These are phyloP conservation scores for Acleris sparsana DNA, from an alignment of 2,888 invertebrate species.

Conservation along the genomic window DNA sequence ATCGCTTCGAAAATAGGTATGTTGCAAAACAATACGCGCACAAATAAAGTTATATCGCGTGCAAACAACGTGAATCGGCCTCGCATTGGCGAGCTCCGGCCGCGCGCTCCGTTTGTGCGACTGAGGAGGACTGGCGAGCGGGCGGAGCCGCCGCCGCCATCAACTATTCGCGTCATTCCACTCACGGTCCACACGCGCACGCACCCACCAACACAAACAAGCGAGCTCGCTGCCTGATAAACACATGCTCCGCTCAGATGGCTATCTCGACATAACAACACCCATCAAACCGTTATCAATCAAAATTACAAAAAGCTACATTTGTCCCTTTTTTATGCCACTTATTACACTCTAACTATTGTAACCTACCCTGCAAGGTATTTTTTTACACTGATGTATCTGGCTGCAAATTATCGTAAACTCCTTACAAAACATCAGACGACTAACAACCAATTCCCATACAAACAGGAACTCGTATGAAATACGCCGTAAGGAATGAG, in stretches of 20 bases:
- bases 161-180: slow-evolving; percentile 79
- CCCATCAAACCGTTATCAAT: slow-evolving; percentile 47
- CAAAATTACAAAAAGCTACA: slow-evolving; percentile 41
- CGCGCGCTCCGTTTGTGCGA: slow-evolving; percentile 29
- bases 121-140: slow-evolving; percentile 65
- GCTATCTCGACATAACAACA: slow-evolving; percentile 49
- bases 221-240: slow-evolving; percentile 58
- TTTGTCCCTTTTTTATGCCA: too few species aligned
- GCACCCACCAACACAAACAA: slow-evolving; percentile 77
- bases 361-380: too few species aligned
- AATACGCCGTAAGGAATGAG: slow-evolving; percentile 22
- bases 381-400: too few species aligned
- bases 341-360: too few species aligned
- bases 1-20: slow-evolving; percentile 47
- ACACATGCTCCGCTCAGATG: slow-evolving; percentile 58
- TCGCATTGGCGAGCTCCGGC: slow-evolving; percentile 64
- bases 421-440: too few species aligned
- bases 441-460: slow-evolving; percentile 11
- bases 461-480: slow-evolving; percentile 21
- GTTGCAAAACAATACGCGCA: slow-evolving; percentile 30
- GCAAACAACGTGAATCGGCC: slow-evolving; percentile 57
- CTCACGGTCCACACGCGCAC: slow-evolving; percentile 73
- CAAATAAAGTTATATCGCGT: slow-evolving; percentile 23
- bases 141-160: slow-evolving; percentile 51
- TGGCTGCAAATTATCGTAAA: too few species aligned